Conservation (phyloP, 2,888 invertebrate species). For the Flexamia atlantica region DNA sequence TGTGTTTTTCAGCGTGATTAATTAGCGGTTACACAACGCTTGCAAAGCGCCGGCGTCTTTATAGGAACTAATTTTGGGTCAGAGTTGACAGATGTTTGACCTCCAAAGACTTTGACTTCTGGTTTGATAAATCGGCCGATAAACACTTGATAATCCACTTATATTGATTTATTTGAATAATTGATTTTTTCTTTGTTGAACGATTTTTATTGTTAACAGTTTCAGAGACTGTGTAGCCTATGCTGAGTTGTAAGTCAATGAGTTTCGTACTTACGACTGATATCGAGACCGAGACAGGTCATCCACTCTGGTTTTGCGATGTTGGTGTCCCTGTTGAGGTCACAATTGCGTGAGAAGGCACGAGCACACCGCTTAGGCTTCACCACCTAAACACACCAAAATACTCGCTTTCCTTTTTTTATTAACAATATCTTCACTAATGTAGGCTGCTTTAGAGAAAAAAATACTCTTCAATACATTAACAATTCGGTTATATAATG, state of each 20-base stretch:
- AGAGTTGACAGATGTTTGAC: slow-evolving; percentile 13
- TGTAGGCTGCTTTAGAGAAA: too few relatives aligned
- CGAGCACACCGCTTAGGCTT: slow-evolving; percentile 94
- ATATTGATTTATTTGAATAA: slow-evolving; percentile 24
- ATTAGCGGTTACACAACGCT: slow-evolving; percentile 24
- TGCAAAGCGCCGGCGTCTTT: slow-evolving; percentile 38
- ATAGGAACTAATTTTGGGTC: slow-evolving; percentile 31
- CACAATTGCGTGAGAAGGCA: slow-evolving; percentile 92
- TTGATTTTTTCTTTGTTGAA: slow-evolving; percentile 10
- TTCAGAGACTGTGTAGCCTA: neutral
- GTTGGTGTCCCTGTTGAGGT: slow-evolving; percentile 87
- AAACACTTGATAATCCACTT: neutral
- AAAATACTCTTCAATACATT: too few relatives aligned
- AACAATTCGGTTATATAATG: too few relatives aligned
- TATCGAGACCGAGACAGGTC: slow-evolving; percentile 82
- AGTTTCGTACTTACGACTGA: slow-evolving; percentile 63
- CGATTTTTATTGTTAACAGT: neutral
- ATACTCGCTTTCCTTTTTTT: too few relatives aligned
- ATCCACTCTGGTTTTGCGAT: slow-evolving; percentile 92
- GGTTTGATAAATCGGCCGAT: slow-evolving; percentile 11
- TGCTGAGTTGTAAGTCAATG: neutral
- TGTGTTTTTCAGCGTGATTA: slow-evolving; percentile 20
- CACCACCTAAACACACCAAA: too few relatives aligned
- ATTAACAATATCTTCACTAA: too few relatives aligned
- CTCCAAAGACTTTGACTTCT: slow-evolving; percentile 25